A percentile compares a stretch with the other conserved stretches of the same genome.
Conservation (phyloP, 2,888 invertebrate genomes). For the Drosophila silvestris region DNA sequence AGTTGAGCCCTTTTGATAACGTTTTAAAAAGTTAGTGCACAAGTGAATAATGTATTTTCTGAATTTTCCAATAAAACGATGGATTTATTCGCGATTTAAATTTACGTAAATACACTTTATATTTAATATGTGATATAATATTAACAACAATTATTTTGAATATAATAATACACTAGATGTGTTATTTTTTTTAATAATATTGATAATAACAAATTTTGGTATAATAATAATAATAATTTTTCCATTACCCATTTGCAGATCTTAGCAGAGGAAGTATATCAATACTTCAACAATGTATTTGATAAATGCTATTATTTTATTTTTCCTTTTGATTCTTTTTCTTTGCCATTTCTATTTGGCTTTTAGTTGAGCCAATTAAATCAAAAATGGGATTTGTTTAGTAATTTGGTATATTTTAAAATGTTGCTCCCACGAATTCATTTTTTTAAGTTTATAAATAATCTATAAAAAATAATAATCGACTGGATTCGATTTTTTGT, state of each 20-base stretch:
- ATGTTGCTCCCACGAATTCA: rapidly evolving
- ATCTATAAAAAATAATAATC: background rate
- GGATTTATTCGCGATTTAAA: background rate
- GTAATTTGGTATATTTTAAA: background rate
- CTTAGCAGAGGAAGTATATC: background rate
- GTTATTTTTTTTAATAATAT: background rate
- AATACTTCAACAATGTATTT: background rate
- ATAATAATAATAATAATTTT: background rate
- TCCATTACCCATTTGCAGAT: background rate
- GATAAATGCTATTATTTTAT: background rate
- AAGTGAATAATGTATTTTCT: background rate
- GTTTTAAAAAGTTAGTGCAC: background rate
- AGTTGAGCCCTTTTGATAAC: background rate
- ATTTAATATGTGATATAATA: background rate
- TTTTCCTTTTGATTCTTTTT: background rate
- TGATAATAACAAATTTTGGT: background rate
- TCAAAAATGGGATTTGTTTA: background rate
- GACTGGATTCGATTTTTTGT: background rate
- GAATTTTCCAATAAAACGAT: background rate
- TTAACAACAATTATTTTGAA: background rate
- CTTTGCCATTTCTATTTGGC: background rate
- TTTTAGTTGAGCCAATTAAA: background rate
- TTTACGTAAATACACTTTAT: background rate
- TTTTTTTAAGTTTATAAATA: background rate
- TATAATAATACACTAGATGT: background rate